Base-by-base conservation (phyloP, 2,888 invertebrate species). In the Caenorhabditis zanzibari region DNA sequence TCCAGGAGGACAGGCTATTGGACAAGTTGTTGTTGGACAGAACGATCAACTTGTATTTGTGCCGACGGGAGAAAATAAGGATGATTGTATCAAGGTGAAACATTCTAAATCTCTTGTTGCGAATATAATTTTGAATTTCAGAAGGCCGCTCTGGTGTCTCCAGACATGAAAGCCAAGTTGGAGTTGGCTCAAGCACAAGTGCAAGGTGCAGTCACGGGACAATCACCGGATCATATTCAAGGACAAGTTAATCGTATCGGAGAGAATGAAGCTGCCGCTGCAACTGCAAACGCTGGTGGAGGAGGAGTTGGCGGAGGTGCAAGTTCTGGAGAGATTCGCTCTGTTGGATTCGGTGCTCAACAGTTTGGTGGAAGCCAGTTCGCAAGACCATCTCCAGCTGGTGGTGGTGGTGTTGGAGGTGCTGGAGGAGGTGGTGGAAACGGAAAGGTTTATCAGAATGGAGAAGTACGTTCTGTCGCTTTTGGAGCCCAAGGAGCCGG, bases 21-120 rank as follows among this genome's bases (percentile, higher is more conserved):
- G 84, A 44, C 72, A 76, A 52, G 73, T 77, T 3, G 68, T 81
- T 26, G 74, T 84, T 32, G 84, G 84, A 24, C 26, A 73, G 10
- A 76, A 84, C 19, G 58, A 68, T 26, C 76, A 84, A 47, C 32
- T 76, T 19, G 81, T 84, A n/a, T 81, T 58, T 19, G 84, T 84
- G 38, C 56, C 81, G n/a, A 61, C 52, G 16, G 84, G 84, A 47
- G 63, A 66, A 24, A 74, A 69, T n/a, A 76, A 79, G 63, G 75
- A 80, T 6, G 71, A 63, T 2, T 19, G 14, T 7, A 56, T 74
- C 19, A 77, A 82, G 66, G 66, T 52, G 7, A 63, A 16, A 5
- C 14, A 56, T 5, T 14, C 10, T 32, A 32, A 6, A 4, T 24
- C 22, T 9, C 1, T 26, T 56, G 14, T 6, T 26, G 6, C 7